phyloP scores from a whole-genome alignment of 2,113 vertebrate species.

The Erythrocercus mccallii region DNA sequence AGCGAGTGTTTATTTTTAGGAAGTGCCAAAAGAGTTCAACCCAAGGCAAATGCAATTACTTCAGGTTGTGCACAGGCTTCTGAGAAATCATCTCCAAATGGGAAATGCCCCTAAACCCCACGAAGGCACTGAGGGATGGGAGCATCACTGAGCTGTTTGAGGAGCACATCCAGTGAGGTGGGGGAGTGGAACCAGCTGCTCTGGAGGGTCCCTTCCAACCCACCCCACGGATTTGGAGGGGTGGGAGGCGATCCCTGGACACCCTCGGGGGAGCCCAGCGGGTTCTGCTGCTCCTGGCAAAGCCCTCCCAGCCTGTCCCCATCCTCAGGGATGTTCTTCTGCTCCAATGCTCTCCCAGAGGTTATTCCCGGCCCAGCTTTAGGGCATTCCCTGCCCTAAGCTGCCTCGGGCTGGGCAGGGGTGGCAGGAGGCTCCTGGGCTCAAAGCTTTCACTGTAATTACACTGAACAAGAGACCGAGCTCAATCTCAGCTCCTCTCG shows the following conservation, averaged over 20 bases:
- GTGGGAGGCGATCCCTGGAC: not conserved
- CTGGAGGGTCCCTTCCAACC: too few species aligned
- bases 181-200: too few species aligned
- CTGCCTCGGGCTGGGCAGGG: not conserved
- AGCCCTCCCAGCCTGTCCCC: not conserved
- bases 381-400: not conserved
- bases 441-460: not conserved
- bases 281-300: not conserved
- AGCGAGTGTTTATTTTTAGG: conserved; percentile 17
- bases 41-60: not conserved
- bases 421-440: not conserved
- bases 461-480: not conserved
- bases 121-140: rapidly evolving
- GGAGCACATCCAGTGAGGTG: too few species aligned
- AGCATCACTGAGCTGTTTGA: not conserved
- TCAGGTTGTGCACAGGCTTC: not conserved
- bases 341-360: not conserved
- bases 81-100: not conserved
- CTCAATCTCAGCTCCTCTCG: not conserved
- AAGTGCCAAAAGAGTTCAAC: not conserved
- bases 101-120: not conserved
- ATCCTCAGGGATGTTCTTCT: not conserved
- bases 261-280: rapidly evolving
- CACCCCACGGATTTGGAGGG: not conserved
- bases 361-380: not conserved